phyloP scores from a whole-genome alignment of 2,113 vertebrate genomes.

The Diadophis punctatus region DNA sequence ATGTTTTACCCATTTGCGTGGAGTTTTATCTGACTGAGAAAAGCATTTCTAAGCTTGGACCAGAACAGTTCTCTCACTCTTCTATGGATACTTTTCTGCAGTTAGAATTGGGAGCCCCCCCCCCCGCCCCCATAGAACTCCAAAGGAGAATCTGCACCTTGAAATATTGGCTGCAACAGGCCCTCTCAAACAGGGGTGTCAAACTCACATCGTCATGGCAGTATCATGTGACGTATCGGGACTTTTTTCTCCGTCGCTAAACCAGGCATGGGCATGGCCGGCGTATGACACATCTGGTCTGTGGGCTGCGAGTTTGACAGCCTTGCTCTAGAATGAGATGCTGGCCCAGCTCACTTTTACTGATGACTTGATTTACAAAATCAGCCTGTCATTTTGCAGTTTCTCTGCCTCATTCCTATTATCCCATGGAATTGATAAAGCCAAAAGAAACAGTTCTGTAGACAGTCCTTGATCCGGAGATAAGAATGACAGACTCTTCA shows the following conservation, averaged over 20 bases:
- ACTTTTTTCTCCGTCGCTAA: too few relatives aligned
- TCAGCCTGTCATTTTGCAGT: not conserved
- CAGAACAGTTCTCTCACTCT: not conserved
- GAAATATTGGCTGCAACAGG: not conserved
- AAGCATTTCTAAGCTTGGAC: too few relatives aligned
- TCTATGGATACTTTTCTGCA: not conserved
- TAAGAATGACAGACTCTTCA: not conserved
- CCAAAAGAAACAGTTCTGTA: not conserved
- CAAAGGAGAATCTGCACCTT: not conserved
- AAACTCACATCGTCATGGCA: too few relatives aligned
- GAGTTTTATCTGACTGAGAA: too few relatives aligned
- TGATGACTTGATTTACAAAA: not conserved
- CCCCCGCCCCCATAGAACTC: not conserved
- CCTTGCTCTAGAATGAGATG: not conserved
- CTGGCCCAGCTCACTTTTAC: not conserved
- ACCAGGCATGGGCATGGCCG: too few relatives aligned
- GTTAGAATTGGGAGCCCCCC: not conserved
- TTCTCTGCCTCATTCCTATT: not conserved
- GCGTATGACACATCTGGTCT: too few relatives aligned
- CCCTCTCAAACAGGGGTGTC: not conserved
- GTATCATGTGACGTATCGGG: too few relatives aligned
- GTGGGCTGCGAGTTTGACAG: too few relatives aligned
- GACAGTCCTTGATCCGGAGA: not conserved
- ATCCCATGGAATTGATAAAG: not conserved
- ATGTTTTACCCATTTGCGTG: too few relatives aligned